phyloP scores from a whole-genome alignment of 35 echinoderm and acorn worm species.

The Stichopus chloronotus region DNA sequence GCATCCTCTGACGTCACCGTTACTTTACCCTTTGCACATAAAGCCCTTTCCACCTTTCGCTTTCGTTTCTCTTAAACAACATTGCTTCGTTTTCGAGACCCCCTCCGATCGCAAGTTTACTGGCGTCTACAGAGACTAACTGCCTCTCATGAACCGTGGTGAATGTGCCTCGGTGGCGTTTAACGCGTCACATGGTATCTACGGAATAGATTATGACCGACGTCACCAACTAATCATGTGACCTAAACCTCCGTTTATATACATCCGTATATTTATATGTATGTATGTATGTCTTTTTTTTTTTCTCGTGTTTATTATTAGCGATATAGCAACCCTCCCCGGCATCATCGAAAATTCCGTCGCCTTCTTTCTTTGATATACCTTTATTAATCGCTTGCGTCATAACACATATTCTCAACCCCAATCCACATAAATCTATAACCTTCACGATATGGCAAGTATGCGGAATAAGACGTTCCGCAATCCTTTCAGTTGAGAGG shows the following conservation, averaged over 20 bases:
- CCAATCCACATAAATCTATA: slow-evolving; percentile 21
- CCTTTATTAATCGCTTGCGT: slow-evolving; percentile 40
- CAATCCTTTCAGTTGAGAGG: neutral
- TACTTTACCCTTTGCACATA: neutral
- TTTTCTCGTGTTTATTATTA: slow-evolving; percentile 40
- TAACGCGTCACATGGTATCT: slow-evolving; percentile 10
- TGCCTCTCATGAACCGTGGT: neutral
- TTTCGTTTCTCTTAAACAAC: slow-evolving; percentile 24
- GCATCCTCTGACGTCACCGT: neutral
- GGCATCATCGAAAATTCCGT: slow-evolving; percentile 12
- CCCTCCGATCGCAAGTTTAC: neutral
- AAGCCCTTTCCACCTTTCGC: neutral
- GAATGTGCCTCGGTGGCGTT: neutral
- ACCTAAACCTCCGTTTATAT: slow-evolving; percentile 10
- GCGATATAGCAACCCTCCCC: neutral
- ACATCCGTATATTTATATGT: too few species aligned
- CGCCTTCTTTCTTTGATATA: neutral
- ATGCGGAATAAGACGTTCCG: neutral
- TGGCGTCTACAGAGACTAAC: neutral
- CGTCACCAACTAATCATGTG: slow-evolving; percentile 5
- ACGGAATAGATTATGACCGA: neutral
- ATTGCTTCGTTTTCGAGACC: neutral
- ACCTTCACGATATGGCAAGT: slow-evolving; percentile 40
- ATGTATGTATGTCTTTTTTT: neutral
- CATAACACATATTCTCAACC: neutral